phyloP scores from a whole-genome alignment of 2,797 vertebrate species.

The Astyanax mexicanus region DNA sequence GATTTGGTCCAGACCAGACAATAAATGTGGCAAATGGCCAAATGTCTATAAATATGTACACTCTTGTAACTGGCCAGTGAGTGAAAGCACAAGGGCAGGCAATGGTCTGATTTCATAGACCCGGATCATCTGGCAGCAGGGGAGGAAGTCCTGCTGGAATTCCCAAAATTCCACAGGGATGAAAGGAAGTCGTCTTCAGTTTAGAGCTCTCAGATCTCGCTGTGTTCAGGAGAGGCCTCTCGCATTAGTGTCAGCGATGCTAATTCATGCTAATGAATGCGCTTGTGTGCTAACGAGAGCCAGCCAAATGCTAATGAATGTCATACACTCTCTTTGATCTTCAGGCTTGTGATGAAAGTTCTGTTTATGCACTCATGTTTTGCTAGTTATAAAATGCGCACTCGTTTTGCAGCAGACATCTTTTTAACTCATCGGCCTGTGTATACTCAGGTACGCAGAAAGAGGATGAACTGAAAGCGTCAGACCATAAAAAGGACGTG shows the following conservation, averaged over 20 bases:
- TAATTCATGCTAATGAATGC: conserved; percentile 58
- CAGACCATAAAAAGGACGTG: too few relatives aligned
- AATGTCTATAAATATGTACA: too few relatives aligned
- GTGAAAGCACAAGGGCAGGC: too few relatives aligned
- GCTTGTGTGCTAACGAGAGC: conserved; percentile 14
- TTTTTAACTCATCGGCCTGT: not conserved
- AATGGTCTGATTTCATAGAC: too few relatives aligned
- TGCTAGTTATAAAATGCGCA: not conserved
- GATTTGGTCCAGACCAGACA: too few relatives aligned
- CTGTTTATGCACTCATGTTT: not conserved
- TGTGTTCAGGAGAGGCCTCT: conserved; percentile 27
- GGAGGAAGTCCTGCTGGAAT: conserved; percentile 43
- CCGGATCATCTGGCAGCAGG: not conserved
- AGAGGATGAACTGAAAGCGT: not conserved
- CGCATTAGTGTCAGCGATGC: conserved; percentile 37
- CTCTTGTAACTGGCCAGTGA: too few relatives aligned
- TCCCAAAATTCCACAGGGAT: conserved; percentile 44
- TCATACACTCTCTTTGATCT: not conserved
- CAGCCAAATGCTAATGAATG: conserved; percentile 42
- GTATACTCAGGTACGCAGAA: not conserved
- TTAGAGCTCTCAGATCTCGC: conserved; percentile 54
- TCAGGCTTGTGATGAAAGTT: not conserved
- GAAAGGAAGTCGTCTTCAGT: conserved; percentile 45
- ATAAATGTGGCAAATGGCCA: too few relatives aligned
- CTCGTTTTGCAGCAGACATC: not conserved